Percentiles rank a stretch among this genome's conserved stretches.
Evolutionary conservation across 2,888 invertebrate genomes (phyloP).

Genomic region (Crocallis elinguaria): DNA sequence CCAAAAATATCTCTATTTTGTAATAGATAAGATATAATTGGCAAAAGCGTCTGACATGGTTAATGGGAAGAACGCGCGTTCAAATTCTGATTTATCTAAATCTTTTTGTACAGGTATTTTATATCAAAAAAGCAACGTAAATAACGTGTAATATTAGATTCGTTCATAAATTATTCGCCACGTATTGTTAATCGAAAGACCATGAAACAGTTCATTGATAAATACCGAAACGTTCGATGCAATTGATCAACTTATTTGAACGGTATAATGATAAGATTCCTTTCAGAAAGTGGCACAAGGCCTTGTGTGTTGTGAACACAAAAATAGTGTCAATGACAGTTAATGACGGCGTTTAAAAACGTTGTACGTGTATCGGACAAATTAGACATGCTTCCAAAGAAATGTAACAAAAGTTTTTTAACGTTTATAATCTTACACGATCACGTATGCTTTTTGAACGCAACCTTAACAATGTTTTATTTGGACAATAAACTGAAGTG

Average conservation of each 20-base stretch:
- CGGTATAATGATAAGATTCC: conserved; percentile 60
- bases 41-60: too few relatives aligned
- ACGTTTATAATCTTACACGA: background rate
- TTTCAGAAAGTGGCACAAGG: conserved; percentile 66
- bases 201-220: conserved; percentile 34
- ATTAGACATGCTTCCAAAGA: conserved; percentile 4
- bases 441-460: background rate
- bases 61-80: too few relatives aligned
- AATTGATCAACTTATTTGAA: conserved; percentile 45
- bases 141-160: too few relatives aligned
- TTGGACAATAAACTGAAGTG: background rate
- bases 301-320: conserved; percentile 51
- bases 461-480: background rate
- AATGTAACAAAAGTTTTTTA: too few relatives aligned
- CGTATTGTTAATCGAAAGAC: conserved; percentile 11
- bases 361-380: conserved; percentile 17
- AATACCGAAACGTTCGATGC: conserved; percentile 44
- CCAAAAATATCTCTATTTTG: too few relatives aligned
- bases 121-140: too few relatives aligned
- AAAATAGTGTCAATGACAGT: conserved; percentile 71
- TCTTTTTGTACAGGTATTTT: too few relatives aligned
- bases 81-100: too few relatives aligned
- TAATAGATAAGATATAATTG: too few relatives aligned
- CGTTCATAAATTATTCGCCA: background rate
- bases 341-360: conserved; percentile 11